A percentile compares a stretch with the other conserved stretches of the same genome.
Evolutionary conservation across 2,888 invertebrate species (phyloP).

Genomic region (Thereva nobilitata): DNA sequence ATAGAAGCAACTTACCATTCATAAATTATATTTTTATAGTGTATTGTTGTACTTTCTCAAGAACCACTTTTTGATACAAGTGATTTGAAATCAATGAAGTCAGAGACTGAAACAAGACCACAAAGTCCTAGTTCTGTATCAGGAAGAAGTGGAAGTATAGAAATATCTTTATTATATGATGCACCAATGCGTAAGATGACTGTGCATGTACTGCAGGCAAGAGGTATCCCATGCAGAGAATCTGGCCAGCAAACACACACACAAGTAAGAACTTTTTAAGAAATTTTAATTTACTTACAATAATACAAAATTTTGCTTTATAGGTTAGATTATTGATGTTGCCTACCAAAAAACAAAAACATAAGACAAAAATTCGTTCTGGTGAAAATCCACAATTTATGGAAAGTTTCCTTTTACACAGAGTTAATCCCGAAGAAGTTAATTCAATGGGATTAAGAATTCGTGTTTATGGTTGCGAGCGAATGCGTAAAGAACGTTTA

Average conservation of each 20-base stretch:
- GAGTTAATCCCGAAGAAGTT: slow-evolving; percentile 93
- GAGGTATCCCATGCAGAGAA: slow-evolving; percentile 74
- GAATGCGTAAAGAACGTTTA: slow-evolving; percentile 88
- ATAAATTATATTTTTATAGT: slow-evolving; percentile 51
- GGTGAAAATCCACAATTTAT: slow-evolving; percentile 91
- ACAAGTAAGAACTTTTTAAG: slow-evolving; percentile 59
- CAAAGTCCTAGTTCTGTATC: slow-evolving; percentile 59
- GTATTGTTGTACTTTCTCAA: slow-evolving; percentile 60
- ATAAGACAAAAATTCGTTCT: slow-evolving; percentile 89
- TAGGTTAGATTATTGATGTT: slow-evolving; percentile 85
- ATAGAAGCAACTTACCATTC: not conserved
- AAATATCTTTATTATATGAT: slow-evolving; percentile 87
- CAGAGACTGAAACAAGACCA: slow-evolving; percentile 53
- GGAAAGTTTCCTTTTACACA: slow-evolving; percentile 86
- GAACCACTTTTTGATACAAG: slow-evolving; percentile 59
- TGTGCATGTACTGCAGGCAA: slow-evolving; percentile 86
- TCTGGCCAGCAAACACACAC: slow-evolving; percentile 68
- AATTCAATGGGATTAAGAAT: slow-evolving; percentile 89
- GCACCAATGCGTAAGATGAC: slow-evolving; percentile 91
- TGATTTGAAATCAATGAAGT: slow-evolving; percentile 56
- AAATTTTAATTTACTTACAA: not conserved
- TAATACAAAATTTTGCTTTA: slow-evolving; percentile 45
- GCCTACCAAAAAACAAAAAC: slow-evolving; percentile 91
- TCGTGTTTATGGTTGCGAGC: slow-evolving; percentile 88
- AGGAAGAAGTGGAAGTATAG: slow-evolving; percentile 74